Percentiles rank a stretch among this genome's conserved stretches.
phyloP scores from a whole-genome alignment of 2,888 invertebrate species.

The Epinotia nisella region DNA sequence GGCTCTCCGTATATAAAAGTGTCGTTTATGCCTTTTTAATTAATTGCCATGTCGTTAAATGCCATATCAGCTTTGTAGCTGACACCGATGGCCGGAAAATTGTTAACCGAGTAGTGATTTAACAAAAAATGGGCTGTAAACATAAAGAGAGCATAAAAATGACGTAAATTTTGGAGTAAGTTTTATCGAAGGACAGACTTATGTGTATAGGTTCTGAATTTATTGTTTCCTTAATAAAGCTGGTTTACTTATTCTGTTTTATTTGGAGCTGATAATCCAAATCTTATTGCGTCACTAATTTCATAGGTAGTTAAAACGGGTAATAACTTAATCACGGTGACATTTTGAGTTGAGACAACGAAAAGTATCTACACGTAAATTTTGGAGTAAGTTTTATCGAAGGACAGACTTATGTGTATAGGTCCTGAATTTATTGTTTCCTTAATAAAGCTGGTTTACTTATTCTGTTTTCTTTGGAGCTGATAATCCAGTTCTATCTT shows the following conservation, averaged over 20 bases:
- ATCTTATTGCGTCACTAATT: too few relatives aligned
- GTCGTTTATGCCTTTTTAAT: conserved; percentile 84
- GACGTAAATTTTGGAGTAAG: conserved; percentile 23
- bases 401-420: conserved; percentile 19
- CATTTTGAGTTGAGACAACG: too few relatives aligned
- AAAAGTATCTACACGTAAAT: too few relatives aligned
- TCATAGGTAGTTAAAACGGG: too few relatives aligned
- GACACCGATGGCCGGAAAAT: conserved; percentile 77
- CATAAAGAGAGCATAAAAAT: conserved; percentile 31
- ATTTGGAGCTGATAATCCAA: not conserved
- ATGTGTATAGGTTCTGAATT: conserved; percentile 12
- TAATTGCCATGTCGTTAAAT: conserved; percentile 82
- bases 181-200: conserved; percentile 32
- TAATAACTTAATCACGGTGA: too few relatives aligned
- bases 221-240: conserved; percentile 14
- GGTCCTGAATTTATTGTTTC: conserved; percentile 14
- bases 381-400: conserved; percentile 29
- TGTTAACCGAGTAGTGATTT: conserved; percentile 80
- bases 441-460: conserved; percentile 12
- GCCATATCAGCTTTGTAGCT: conserved; percentile 79
- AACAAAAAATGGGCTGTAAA: conserved; percentile 67
- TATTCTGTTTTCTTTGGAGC: not conserved
- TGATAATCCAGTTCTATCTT: too few relatives aligned
- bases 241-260: not conserved
- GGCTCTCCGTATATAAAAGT: conserved; percentile 82